Percentiles rank a stretch among this genome's conserved stretches.
Conservation (phyloP, 2,113 vertebrate species). For the Lanius collurio region DNA sequence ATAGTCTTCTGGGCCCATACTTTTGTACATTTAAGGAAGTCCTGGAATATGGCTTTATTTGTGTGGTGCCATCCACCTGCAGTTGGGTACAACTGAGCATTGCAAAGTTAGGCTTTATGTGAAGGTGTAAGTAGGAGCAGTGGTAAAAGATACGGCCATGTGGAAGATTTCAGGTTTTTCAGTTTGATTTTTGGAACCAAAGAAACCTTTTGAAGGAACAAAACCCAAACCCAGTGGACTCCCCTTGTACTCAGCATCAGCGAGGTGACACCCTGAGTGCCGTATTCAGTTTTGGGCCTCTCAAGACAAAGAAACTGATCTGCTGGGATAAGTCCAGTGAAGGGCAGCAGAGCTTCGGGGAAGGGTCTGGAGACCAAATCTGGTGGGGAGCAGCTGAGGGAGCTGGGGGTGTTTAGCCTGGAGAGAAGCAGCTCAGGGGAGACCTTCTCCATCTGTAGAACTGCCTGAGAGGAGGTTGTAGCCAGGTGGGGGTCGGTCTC, state of each 20-base stretch:
- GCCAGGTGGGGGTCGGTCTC: accelerated
- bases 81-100: not conserved
- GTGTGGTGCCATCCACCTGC: not conserved
- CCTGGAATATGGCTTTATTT: not conserved
- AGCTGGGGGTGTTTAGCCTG: not conserved
- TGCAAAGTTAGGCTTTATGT: not conserved
- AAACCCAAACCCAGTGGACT: not conserved
- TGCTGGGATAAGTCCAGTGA: not conserved
- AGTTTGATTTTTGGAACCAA: not conserved
- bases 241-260: accelerated
- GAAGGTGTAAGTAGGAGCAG: not conserved
- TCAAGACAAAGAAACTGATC: not conserved
- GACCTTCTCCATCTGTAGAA: accelerated
- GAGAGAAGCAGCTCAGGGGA: not conserved
- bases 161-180: not conserved
- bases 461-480: not conserved
- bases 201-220: not conserved
- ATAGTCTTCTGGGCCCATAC: not conserved
- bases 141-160: not conserved
- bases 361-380: not conserved
- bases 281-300: not conserved
- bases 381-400: not conserved
- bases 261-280: not conserved
- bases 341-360: not conserved
- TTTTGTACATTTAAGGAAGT: not conserved